Evolutionary conservation across 2,888 invertebrate genomes (phyloP).

Genomic region (Pseudoips prasinana): DNA sequence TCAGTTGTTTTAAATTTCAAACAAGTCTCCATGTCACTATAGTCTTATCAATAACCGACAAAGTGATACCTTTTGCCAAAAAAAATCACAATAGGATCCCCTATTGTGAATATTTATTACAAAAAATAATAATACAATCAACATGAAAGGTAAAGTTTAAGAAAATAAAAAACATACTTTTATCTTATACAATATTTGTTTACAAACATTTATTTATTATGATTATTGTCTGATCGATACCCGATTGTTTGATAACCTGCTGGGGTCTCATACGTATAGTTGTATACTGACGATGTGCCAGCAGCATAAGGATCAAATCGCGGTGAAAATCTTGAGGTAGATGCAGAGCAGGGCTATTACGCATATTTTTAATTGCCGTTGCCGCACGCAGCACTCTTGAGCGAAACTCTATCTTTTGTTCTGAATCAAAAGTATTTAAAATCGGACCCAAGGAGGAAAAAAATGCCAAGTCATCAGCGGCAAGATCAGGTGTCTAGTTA

Average conservation of each 20-base stretch:
- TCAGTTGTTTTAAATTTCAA: too few species aligned
- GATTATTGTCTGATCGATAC: conserved; percentile 14
- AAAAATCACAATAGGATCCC: too few species aligned
- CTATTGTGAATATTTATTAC: too few species aligned
- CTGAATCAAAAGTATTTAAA: conserved; percentile 25
- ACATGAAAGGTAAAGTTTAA: too few species aligned
- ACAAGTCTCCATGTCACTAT: too few species aligned
- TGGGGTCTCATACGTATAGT: conserved; percentile 8
- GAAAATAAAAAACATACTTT: too few species aligned
- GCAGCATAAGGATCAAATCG: conserved; percentile 17
- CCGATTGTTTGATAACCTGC: conserved; percentile 15
- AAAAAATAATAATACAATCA: too few species aligned
- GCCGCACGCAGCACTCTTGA: conserved; percentile 29
- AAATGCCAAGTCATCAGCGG: conserved; percentile 27
- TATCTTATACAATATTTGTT: too few species aligned
- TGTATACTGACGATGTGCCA: conserved; percentile 10
- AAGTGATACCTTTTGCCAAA: too few species aligned
- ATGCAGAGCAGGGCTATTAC: conserved; percentile 20
- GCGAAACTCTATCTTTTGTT: conserved; percentile 30
- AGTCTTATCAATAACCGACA: too few species aligned
- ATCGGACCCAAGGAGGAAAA: conserved; percentile 29
- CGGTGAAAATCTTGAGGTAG: conserved; percentile 9
- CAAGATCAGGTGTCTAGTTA: conserved; percentile 27
- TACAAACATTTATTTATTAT: too few species aligned
- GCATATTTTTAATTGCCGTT: conserved; percentile 16